Evolutionary conservation across 2,113 vertebrate genomes (phyloP).

Genomic region (Columba livia): DNA sequence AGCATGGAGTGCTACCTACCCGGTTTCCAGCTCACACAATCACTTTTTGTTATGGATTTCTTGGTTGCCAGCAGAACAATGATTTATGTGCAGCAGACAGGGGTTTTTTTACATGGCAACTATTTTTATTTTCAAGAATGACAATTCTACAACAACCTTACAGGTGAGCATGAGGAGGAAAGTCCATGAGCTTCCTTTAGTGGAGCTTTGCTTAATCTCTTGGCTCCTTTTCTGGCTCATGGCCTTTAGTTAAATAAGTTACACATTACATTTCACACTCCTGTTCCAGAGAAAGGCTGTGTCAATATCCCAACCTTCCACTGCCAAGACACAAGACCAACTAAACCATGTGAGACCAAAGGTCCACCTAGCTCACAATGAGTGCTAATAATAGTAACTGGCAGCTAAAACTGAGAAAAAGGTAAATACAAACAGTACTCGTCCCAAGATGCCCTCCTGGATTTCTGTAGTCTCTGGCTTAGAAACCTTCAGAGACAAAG

Average conservation of each 20-base stretch:
- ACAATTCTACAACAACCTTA: neutral
- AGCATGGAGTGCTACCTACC: neutral
- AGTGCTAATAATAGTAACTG: neutral
- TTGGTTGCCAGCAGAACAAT: neutral
- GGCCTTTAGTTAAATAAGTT: constrained; percentile 34
- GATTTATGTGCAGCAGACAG: neutral
- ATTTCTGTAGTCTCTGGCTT: neutral
- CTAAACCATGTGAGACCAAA: neutral
- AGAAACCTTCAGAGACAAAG: neutral
- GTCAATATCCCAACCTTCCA: neutral
- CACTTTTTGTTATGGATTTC: neutral
- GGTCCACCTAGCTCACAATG: neutral
- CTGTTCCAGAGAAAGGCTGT: neutral
- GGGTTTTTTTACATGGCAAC: neutral
- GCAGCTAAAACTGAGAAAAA: neutral
- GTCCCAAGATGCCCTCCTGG: neutral
- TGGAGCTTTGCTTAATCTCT: neutral
- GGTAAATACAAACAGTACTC: constrained; percentile 2
- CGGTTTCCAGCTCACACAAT: neutral
- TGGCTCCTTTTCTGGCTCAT: neutral
- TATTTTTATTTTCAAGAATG: neutral
- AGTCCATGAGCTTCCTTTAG: neutral
- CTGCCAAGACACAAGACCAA: neutral
- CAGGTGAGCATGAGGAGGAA: neutral
- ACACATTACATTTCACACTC: constrained; percentile 31